Conservation (phyloP, 2,797 vertebrate genomes). For the Otolemur crassicaudatus region DNA sequence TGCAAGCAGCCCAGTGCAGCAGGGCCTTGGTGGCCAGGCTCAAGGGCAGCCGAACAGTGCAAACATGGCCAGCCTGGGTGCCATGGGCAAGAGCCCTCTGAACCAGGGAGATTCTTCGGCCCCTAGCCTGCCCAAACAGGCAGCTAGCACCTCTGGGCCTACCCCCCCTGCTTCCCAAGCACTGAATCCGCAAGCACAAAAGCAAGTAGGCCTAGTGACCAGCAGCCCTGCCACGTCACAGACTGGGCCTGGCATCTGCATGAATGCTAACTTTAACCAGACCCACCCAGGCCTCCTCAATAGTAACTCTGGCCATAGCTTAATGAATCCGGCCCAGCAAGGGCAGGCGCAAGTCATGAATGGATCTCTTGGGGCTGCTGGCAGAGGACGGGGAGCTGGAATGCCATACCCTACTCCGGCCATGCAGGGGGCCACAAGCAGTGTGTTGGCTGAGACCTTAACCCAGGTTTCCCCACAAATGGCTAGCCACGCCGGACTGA, state of each 20-base stretch:
- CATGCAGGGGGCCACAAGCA: conserved; percentile 92
- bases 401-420: conserved; percentile 92
- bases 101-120: conserved; percentile 91
- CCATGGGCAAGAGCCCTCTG: conserved; percentile 95
- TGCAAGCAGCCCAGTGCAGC: conserved; percentile 92
- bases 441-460: conserved; percentile 96
- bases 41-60: conserved; percentile 91
- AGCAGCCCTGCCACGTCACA: conserved; percentile 90
- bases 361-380: conserved; percentile 94
- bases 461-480: conserved; percentile 94
- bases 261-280: conserved; percentile 94
- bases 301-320: conserved; percentile 93
- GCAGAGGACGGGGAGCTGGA: conserved; percentile 93
- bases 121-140: conserved; percentile 88
- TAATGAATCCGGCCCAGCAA: conserved; percentile 93
- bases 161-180: conserved; percentile 90
- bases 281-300: conserved; percentile 93
- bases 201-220: conserved; percentile 92
- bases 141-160: conserved; percentile 90
- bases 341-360: conserved; percentile 96
- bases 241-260: conserved; percentile 92
- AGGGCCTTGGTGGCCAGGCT: conserved; percentile 89
- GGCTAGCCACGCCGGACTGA: conserved; percentile 92
- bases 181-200: conserved; percentile 94
- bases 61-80: conserved; percentile 84